Base-by-base conservation (phyloP, 2,888 invertebrate genomes). In the Coelinius sp. region DNA sequence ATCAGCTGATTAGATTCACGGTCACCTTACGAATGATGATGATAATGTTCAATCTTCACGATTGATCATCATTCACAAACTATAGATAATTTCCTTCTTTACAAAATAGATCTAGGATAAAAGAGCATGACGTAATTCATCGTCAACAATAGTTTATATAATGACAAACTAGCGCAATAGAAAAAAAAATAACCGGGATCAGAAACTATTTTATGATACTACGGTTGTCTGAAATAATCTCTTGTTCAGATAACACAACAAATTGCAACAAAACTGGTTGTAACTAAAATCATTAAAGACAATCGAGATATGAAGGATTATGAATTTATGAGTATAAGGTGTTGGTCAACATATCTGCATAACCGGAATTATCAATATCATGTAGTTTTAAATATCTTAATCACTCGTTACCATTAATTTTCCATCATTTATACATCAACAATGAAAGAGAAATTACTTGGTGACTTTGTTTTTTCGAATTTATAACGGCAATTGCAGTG, bases 131-230 rank as follows among this genome's bases (percentile, higher is more conserved):
- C 27, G 56, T n/a, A 56, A 56, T 27, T 56, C 25, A 22, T 10
- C 10, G 17, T 31, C 56, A 46, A 41, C 44, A 35, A 35, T 31
- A 68, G 31, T 25, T 62, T 31, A 27, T 31, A 20, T 27, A 62
- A 27, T 62, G 38, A 20, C 20, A 62, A 64, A 63, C 12, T 53
- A 27, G 31, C 14, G 25, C 10, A 31, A 27, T 63, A 35, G 44
- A 63, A 63, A 63, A 41, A 14, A 49, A 31, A 67, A 67, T 35
- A 46, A 46, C 17, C 49, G 25, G 17, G 17, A 49, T 44, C n/a
- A 31, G 17, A 49, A 27, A 20, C 20, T 1, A 25, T 68, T 68
- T 49, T 49, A 10, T 35, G 24, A 52, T 67, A 38, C 24, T 22
- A 1, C 22, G 27, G 31, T 31, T 31, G 44, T 14, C 24, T 14